Evolutionary conservation across 1,140 invertebrate species (phyloP).

Genomic region (Samia ricini): DNA sequence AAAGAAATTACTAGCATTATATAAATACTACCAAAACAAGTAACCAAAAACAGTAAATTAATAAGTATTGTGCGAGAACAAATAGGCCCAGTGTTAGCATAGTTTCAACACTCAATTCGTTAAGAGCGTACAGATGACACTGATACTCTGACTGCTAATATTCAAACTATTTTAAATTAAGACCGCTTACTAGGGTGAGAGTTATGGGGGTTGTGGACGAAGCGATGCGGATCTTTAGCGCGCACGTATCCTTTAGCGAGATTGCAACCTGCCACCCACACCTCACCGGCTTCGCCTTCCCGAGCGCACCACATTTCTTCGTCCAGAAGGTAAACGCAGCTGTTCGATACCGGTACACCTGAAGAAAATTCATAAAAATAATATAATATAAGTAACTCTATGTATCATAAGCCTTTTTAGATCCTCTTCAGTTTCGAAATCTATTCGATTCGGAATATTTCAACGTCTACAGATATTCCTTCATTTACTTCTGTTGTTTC

Average conservation of each 20-base stretch:
- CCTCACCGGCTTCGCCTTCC: constrained; percentile 86
- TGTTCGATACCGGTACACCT: constrained; percentile 87
- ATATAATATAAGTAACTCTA: not conserved
- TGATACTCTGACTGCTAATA: no score
- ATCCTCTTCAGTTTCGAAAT: not conserved
- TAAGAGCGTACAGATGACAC: no score
- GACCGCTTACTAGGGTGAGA: constrained; percentile 79
- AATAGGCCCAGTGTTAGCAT: no score
- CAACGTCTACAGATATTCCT: no score
- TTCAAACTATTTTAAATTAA: no score
- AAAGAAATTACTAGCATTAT: no score
- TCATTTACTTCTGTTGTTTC: no score
- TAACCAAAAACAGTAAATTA: no score
- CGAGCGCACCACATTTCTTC: constrained; percentile 82
- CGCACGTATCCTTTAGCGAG: constrained; percentile 89
- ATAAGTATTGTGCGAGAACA: no score
- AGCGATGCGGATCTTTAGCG: constrained; percentile 83
- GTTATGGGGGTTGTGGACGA: constrained; percentile 84
- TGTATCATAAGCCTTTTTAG: not conserved
- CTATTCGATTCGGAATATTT: no score
- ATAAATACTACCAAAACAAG: no score
- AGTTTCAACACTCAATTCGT: no score
- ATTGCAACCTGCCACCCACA: constrained; percentile 88
- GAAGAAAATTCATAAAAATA: not conserved
- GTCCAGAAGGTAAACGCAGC: constrained; percentile 87